A percentile compares a stretch with the other conserved stretches of the same genome.
phyloP scores from a whole-genome alignment of 2,888 invertebrate genomes.

The Priocnemis perturbator region DNA sequence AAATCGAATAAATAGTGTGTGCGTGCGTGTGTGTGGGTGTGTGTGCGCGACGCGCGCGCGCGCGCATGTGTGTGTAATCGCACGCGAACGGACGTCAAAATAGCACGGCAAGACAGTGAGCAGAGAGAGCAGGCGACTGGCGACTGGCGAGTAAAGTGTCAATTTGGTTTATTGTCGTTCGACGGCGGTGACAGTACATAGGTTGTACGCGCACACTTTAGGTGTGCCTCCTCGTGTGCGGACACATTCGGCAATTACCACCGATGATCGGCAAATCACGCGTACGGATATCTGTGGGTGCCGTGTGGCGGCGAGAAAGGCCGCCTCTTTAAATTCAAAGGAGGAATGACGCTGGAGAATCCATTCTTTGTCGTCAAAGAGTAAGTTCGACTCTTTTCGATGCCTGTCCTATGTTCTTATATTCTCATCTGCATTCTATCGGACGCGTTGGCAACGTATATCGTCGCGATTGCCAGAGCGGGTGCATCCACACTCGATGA shows the following conservation, averaged over 20 bases:
- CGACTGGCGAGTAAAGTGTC: slow-evolving; percentile 52
- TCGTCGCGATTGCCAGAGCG: too few relatives aligned
- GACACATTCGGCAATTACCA: slow-evolving; percentile 50
- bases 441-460: too few relatives aligned
- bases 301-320: slow-evolving; percentile 70
- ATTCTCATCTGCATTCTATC: too few relatives aligned
- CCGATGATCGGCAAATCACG: slow-evolving; percentile 67
- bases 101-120: too few relatives aligned
- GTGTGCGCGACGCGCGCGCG: too few relatives aligned
- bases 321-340: slow-evolving; percentile 75
- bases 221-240: slow-evolving; percentile 24
- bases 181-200: slow-evolving; percentile 3
- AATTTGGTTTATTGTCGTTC: slow-evolving; percentile 48
- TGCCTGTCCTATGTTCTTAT: too few relatives aligned
- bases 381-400: slow-evolving; percentile 81
- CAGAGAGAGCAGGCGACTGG: too few relatives aligned
- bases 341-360: slow-evolving; percentile 98
- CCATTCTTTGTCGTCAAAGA: slow-evolving; percentile 99
- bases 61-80: too few relatives aligned
- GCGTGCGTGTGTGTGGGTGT: too few relatives aligned
- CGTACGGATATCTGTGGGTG: slow-evolving; percentile 62
- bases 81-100: slow-evolving; percentile 64
- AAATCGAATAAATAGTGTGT: slow-evolving; percentile 68
- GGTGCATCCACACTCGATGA: too few relatives aligned
- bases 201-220: slow-evolving; percentile 21